phyloP scores from a whole-genome alignment of 2,888 invertebrate genomes.

The Dromius quadrimaculatus region DNA sequence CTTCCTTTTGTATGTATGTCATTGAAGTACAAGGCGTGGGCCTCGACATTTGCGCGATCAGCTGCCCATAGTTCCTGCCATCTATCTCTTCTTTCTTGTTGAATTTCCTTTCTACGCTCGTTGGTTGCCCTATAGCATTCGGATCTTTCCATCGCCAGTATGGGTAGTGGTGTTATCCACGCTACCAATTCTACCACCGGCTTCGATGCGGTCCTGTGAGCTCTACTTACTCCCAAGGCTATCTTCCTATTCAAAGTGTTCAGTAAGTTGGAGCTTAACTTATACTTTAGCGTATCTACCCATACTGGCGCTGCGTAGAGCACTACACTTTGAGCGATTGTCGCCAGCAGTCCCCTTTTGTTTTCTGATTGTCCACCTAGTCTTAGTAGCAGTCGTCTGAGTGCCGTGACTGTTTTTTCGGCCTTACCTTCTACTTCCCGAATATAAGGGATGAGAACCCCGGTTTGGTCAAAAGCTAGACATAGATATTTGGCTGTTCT shows the following conservation, averaged over 20 bases:
- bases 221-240: not conserved
- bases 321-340: not conserved
- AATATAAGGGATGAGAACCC: not conserved
- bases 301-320: conserved; percentile 39
- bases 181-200: conserved; percentile 4
- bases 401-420: not conserved
- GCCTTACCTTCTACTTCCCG: not conserved
- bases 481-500: conserved; percentile 10
- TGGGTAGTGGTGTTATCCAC: not conserved
- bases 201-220: not conserved
- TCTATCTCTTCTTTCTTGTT: not conserved
- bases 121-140: not conserved
- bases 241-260: not conserved
- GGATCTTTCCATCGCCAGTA: not conserved
- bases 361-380: not conserved
- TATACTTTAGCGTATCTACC: not conserved
- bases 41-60: not conserved
- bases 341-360: not conserved
- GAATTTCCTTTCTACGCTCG: not conserved
- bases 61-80: conserved; percentile 6
- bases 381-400: conserved; percentile 1
- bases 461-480: not conserved
- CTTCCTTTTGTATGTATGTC: too few relatives aligned
- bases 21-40: not conserved
- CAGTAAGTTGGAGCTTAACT: not conserved